A percentile compares a stretch with the other conserved stretches of the same genome.
These are phyloP conservation scores for Euzophera pinguis DNA, from an alignment of 2,888 invertebrate genomes.

Conservation along the genomic window DNA sequence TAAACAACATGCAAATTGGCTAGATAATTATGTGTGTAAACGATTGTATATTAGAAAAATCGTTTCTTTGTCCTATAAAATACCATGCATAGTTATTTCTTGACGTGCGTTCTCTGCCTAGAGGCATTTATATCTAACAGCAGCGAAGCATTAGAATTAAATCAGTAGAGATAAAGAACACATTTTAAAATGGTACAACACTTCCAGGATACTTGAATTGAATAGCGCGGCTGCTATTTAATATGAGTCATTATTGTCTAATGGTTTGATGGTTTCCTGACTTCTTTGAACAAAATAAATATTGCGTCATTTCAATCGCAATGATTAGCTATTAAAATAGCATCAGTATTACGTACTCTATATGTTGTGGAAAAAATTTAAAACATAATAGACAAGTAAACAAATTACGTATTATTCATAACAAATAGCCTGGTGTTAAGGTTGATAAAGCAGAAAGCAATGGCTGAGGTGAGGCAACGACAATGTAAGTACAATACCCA, in stretches of 20 bases:
- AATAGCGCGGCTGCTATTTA: slow-evolving; percentile 1
- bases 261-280: slow-evolving; percentile 28
- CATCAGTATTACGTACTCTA: not conserved
- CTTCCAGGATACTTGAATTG: slow-evolving; percentile 17
- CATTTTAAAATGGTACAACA: slow-evolving; percentile 11
- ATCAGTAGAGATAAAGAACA: not conserved
- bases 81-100: not conserved
- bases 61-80: not conserved
- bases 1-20: no score
- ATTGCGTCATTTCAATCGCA: slow-evolving; percentile 1
- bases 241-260: slow-evolving; percentile 17
- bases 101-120: not conserved
- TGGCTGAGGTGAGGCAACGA: slow-evolving; percentile 17
- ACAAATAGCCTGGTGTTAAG: not conserved
- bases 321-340: not conserved
- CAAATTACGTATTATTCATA: not conserved
- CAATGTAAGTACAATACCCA: not conserved
- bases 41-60: no score
- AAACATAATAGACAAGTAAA: not conserved
- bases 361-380: not conserved
- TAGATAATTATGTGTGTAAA: no score
- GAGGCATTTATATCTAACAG: not conserved
- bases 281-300: slow-evolving; percentile 10
- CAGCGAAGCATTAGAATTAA: slow-evolving; percentile 1
- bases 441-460: slow-evolving; percentile 16